Evolutionary conservation across 1,140 invertebrate genomes (phyloP).

Genomic region (Calliphora vicina): DNA sequence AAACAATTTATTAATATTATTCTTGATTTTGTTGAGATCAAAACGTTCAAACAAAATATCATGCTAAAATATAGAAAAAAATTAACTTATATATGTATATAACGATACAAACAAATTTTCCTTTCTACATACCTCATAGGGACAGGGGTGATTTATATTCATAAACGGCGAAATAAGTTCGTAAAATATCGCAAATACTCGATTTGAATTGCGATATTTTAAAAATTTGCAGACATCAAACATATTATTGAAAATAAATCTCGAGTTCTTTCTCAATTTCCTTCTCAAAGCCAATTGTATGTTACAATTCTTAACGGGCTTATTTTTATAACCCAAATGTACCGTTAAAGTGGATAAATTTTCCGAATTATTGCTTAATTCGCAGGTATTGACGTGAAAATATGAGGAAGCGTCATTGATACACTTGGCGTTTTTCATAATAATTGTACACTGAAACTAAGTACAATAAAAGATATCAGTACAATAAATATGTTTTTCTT

Average conservation of each 20-base stretch:
- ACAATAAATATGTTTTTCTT: too few relatives aligned
- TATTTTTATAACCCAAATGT: not conserved
- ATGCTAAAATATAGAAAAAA: too few relatives aligned
- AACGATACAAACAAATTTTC: too few relatives aligned
- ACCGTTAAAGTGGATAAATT: not conserved
- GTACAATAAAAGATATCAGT: too few relatives aligned
- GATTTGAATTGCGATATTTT: not conserved
- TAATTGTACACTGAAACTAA: not conserved
- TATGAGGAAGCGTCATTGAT: not conserved
- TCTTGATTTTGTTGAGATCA: too few relatives aligned
- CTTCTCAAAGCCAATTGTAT: not conserved
- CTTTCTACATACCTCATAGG: not conserved
- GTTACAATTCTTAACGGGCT: not conserved
- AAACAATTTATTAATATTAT: too few relatives aligned
- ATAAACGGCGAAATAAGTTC: not conserved
- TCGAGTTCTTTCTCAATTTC: not conserved
- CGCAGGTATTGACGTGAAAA: not conserved
- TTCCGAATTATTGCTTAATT: not conserved
- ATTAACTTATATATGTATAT: too few relatives aligned
- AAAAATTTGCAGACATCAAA: not conserved
- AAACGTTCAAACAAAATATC: too few relatives aligned
- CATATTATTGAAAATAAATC: not conserved
- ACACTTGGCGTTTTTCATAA: not conserved
- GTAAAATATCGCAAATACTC: not conserved
- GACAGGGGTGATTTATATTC: not conserved